Conservation (phyloP, 1,140 invertebrate species). For the Sycophaga agraensis region DNA sequence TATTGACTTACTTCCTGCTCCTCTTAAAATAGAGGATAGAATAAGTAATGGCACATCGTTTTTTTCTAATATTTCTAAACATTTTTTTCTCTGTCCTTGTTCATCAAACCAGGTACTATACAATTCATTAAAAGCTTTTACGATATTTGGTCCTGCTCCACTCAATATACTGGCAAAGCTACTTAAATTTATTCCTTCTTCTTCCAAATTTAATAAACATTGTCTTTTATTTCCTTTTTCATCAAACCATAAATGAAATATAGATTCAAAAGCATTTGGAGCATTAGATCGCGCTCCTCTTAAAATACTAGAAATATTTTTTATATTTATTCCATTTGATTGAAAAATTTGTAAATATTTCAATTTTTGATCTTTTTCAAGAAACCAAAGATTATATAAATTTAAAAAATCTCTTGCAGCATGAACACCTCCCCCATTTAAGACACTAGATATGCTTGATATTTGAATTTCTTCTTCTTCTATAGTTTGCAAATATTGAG, state of each 20-base stretch:
- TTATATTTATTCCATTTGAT: conserved; percentile 16
- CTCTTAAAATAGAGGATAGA: conserved; percentile 13
- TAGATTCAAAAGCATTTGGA: conserved; percentile 27
- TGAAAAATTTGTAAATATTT: conserved; percentile 35
- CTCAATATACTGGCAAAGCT: not conserved
- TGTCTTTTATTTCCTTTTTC: not conserved
- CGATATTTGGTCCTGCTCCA: conserved; percentile 28
- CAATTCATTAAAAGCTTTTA: conserved; percentile 1
- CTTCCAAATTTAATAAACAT: not conserved
- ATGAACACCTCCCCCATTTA: conserved; percentile 30
- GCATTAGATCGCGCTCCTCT: conserved; percentile 32
- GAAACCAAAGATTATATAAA: conserved; percentile 34
- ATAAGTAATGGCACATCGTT: conserved; percentile 22
- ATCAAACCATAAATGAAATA: not conserved
- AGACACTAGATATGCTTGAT: not conserved
- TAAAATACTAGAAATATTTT: not conserved
- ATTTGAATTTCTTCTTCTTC: not conserved
- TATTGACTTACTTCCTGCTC: conserved; percentile 27
- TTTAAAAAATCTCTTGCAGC: conserved; percentile 29
- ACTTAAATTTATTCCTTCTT: not conserved
- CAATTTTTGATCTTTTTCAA: conserved; percentile 32
- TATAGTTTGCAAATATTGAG: not conserved
- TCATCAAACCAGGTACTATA: conserved; percentile 34
- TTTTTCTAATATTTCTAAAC: conserved; percentile 26
- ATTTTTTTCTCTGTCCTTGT: conserved; percentile 33